Base-by-base conservation (phyloP, 2,888 invertebrate species). In the Camptogramma bilineatum region DNA sequence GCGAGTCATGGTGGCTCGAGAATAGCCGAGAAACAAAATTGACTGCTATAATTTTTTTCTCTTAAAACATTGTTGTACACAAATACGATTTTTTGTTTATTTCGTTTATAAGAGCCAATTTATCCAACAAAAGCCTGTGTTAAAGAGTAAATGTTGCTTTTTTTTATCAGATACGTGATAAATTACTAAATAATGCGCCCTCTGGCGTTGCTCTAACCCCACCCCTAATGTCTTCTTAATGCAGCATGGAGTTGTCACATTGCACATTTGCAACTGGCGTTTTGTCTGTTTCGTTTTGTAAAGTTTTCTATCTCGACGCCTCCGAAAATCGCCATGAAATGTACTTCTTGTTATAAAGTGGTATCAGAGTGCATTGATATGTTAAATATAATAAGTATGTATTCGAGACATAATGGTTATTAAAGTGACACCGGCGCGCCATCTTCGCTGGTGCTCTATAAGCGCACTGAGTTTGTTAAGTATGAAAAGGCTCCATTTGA, bases 191-290 rank as follows among this genome's bases (percentile, higher is more conserved):
- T 90, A 90, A 89, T 88, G 85, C 82, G 81, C 84, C 85, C 84
- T 81, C 82, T 78, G 80, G 78, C 81, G 74, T 80, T 76, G 71
- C 71, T 80, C 75, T 81, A 79, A 81, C 77, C 79, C 80, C 83
- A 80, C 80, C 82, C 86, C 86, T 90, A 91, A 91, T 91, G 89
- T 87, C 85, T 91, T 91, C 89, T 88, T 92, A 90, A 92, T 91
- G 90, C 88, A 83, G 86, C 84, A 88, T 86, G 84, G 85, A 88
- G 86, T 87, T 91, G 88, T 90, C 87, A 89, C 88, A 85, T 86
- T 87, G 87, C 86, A 87, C 85, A 86, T 87, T 88, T 85, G 82
- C 78, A 80, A 79, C 80, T 85, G 76, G 75, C 77, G 76, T 81
- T 66, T 77, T 81, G 28, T 80, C 79, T 79, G 78, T 82, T 84